These are phyloP conservation scores for Seriola rivoliana DNA, from an alignment of 2,113 vertebrate species.

Conservation along the genomic window DNA sequence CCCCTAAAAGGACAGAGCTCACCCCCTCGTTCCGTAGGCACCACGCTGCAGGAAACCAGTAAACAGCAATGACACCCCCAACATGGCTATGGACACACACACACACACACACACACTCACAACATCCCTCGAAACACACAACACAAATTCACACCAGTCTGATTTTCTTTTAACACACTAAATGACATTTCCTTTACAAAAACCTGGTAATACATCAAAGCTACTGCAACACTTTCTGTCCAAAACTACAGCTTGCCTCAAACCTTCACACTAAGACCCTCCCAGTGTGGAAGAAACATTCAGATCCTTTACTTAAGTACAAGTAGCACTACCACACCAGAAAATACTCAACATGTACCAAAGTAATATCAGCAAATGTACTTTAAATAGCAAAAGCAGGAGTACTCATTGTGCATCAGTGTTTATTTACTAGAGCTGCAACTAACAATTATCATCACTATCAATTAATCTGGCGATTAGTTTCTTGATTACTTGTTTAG, in stretches of 20 bases:
- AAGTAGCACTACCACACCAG: not conserved
- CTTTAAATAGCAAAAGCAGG: not conserved
- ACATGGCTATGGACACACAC: not conserved
- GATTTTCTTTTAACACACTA: not conserved
- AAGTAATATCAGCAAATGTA: not conserved
- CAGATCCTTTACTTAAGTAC: not conserved
- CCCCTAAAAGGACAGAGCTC: conserved; percentile 96
- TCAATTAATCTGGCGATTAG: no score
- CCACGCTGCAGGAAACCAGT: conserved; percentile 90
- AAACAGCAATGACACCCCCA: conserved; percentile 69
- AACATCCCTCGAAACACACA: not conserved
- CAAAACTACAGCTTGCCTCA: not conserved
- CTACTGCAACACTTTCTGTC: conserved; percentile 14
- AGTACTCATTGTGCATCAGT: not conserved
- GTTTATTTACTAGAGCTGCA: no score
- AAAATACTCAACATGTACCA: conserved; percentile 4
- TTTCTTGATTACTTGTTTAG: no score
- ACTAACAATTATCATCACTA: no score
- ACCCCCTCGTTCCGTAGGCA: conserved; percentile 97
- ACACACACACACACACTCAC: not conserved
- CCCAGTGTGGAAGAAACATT: not conserved
- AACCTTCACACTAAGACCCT: not conserved
- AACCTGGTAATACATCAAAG: not conserved
- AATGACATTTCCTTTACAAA: not conserved
- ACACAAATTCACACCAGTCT: not conserved